Evolutionary conservation across 2,797 vertebrate species (phyloP).

Genomic region (Pelobates cultripes): DNA sequence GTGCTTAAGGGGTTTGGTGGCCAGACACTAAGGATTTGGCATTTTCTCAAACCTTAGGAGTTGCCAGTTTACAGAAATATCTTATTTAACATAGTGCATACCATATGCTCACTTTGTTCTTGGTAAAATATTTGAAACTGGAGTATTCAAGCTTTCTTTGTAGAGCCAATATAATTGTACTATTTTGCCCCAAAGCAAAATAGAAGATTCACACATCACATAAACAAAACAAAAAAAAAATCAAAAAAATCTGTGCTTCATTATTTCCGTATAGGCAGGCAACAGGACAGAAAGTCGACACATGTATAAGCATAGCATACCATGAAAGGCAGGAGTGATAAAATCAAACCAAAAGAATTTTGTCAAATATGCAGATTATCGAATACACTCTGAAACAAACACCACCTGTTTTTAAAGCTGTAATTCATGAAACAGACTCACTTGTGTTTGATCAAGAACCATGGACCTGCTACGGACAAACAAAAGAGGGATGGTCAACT

Average conservation of each 20-base stretch:
- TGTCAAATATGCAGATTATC: too few relatives aligned
- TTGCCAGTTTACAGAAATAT: not conserved
- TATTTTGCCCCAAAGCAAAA: constrained; percentile 34
- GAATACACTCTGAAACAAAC: too few relatives aligned
- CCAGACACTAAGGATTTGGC: not conserved
- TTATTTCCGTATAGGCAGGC: not conserved
- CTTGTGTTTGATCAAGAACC: too few relatives aligned
- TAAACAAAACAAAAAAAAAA: not conserved
- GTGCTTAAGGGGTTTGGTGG: not conserved
- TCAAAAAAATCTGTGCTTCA: not conserved
- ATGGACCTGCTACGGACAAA: too few relatives aligned
- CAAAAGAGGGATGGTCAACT: too few relatives aligned
- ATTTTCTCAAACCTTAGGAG: not conserved
- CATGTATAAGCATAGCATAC: not conserved
- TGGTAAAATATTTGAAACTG: constrained; percentile 1
- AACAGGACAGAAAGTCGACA: not conserved
- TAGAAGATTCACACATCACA: constrained; percentile 35
- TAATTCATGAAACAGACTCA: too few relatives aligned
- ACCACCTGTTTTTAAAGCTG: too few relatives aligned
- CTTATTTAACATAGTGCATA: not conserved
- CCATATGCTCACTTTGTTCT: constrained; percentile 1
- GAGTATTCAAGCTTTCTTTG: constrained; percentile 7
- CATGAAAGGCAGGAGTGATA: not conserved
- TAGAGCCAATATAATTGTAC: constrained; percentile 33
- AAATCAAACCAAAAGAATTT: too few relatives aligned